Evolutionary conservation across 2,888 invertebrate species (phyloP).

Genomic region (Tenthredo notha): DNA sequence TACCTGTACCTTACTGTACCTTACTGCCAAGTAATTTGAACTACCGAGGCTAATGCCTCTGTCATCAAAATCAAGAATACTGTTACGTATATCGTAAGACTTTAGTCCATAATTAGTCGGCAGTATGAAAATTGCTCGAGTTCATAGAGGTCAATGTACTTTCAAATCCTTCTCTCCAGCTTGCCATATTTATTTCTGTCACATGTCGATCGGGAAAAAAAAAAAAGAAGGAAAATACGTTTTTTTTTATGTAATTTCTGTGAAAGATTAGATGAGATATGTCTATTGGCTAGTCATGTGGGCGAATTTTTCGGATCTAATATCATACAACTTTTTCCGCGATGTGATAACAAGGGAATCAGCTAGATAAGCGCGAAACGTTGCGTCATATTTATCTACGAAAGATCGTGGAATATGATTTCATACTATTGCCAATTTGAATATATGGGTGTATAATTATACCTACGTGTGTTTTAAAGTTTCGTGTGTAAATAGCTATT

Average conservation of each 20-base stretch:
- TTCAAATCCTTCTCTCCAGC: not conserved
- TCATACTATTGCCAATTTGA: not conserved
- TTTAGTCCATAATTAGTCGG: not conserved
- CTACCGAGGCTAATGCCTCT: not conserved
- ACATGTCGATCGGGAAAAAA: not conserved
- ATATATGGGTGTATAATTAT: not conserved
- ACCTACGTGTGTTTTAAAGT: too few relatives aligned
- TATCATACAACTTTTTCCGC: not conserved
- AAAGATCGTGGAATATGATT: not conserved
- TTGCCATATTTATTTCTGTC: not conserved
- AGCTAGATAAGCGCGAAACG: not conserved
- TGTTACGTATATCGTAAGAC: not conserved
- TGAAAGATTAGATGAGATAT: not conserved
- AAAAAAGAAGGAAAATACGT: not conserved
- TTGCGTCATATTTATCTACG: not conserved
- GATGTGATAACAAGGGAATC: not conserved
- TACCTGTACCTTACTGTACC: conserved; percentile 24
- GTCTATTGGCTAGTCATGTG: not conserved
- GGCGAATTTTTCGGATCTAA: not conserved
- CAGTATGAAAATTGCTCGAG: not conserved
- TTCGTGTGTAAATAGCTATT: not conserved
- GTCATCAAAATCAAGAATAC: not conserved
- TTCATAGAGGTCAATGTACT: not conserved
- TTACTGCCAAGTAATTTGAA: conserved; percentile 15
- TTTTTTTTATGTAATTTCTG: not conserved